phyloP scores from a whole-genome alignment of 2,113 vertebrate genomes.

The Lutjanus erythropterus region DNA sequence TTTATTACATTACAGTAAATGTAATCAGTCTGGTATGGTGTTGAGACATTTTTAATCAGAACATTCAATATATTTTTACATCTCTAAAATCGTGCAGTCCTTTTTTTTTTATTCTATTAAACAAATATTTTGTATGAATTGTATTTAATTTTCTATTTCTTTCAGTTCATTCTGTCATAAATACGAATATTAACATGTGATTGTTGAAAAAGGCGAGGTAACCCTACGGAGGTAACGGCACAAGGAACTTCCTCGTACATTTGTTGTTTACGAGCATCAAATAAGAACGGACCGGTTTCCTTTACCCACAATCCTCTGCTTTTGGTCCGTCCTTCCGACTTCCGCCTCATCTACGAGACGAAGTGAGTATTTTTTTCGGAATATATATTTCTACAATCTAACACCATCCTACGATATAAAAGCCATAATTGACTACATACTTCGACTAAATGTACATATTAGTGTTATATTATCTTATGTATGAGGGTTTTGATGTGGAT shows the following conservation, averaged over 20 bases:
- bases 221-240: too few relatives aligned
- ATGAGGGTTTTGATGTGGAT: background rate
- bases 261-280: conserved; percentile 2
- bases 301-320: conserved; percentile 69
- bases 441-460: accelerated
- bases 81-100: too few relatives aligned
- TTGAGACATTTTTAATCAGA: too few relatives aligned
- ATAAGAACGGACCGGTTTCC: conserved; percentile 57
- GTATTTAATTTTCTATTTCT: background rate
- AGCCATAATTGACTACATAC: accelerated
- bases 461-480: accelerated
- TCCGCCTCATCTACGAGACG: conserved; percentile 71
- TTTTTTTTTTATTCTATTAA: too few relatives aligned
- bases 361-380: conserved; percentile 61
- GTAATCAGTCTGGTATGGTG: too few relatives aligned
- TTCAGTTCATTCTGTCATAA: too few relatives aligned
- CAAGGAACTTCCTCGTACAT: accelerated
- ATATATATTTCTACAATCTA: conserved; percentile 57
- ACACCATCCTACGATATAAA: conserved; percentile 56
- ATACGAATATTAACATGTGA: too few relatives aligned
- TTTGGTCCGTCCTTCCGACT: conserved; percentile 76
- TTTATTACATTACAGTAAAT: too few relatives aligned
- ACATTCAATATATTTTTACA: too few relatives aligned
- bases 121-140: background rate
- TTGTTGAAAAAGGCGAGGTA: background rate